phyloP scores from a whole-genome alignment of 2,113 vertebrate genomes.

The Protobothrops flavoviridis region DNA sequence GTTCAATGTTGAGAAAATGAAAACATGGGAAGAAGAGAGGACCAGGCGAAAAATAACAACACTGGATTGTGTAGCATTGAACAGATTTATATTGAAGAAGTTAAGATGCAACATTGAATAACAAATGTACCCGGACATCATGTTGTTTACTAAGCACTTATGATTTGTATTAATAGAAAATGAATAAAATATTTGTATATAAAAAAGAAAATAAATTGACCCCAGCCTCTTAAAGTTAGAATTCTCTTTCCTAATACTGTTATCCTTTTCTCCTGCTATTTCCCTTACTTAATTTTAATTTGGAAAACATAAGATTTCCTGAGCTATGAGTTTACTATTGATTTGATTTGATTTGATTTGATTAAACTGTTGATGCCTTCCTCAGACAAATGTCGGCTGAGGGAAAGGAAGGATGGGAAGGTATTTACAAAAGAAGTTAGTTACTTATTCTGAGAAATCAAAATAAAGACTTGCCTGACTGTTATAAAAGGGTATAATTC shows the following conservation, averaged over 20 bases:
- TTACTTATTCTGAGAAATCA: neutral
- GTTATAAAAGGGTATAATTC: constrained; percentile 1
- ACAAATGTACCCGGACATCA: too few relatives aligned
- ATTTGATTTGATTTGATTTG: constrained; percentile 8
- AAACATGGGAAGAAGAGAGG: too few relatives aligned
- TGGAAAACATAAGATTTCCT: constrained; percentile 44
- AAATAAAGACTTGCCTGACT: constrained; percentile 4
- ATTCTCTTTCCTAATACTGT: constrained; percentile 22
- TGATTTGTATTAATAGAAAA: too few relatives aligned
- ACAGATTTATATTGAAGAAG: too few relatives aligned
- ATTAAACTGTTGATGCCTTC: constrained; percentile 27
- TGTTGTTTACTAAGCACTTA: too few relatives aligned
- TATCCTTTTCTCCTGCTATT: constrained; percentile 31
- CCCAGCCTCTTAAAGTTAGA: neutral
- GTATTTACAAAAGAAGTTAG: constrained; percentile 1
- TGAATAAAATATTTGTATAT: too few relatives aligned
- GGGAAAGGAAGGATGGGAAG: neutral
- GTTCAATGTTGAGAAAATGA: too few relatives aligned
- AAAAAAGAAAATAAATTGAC: too few relatives aligned
- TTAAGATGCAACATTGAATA: too few relatives aligned
- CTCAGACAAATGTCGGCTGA: constrained; percentile 15
- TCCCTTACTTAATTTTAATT: constrained; percentile 37
- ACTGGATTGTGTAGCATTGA: too few relatives aligned
- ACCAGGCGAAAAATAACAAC: too few relatives aligned
- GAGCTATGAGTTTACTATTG: constrained; percentile 17